These are phyloP conservation scores for Euleptes europaea DNA, from an alignment of 2,113 vertebrate species.

Conservation along the genomic window DNA sequence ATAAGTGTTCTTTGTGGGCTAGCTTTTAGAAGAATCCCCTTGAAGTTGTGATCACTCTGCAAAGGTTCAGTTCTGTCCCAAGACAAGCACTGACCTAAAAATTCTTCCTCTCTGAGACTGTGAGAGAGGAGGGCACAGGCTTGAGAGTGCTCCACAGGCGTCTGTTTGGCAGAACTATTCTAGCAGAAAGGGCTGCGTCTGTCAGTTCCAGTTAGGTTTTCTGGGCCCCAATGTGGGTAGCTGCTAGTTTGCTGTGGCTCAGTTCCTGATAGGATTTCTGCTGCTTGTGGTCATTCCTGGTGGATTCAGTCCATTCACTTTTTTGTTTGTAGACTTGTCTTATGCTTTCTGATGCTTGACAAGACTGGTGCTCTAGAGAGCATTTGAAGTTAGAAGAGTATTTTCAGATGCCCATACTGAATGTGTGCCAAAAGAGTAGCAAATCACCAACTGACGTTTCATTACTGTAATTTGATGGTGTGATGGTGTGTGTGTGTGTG, in stretches of 20 bases:
- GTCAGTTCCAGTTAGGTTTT: neutral
- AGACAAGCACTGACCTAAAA: neutral
- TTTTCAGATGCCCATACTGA: constrained; percentile 1
- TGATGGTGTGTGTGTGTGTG: neutral
- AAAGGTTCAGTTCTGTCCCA: neutral
- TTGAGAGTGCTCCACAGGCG: neutral
- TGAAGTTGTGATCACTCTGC: neutral
- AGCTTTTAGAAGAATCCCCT: neutral
- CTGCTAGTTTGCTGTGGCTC: neutral
- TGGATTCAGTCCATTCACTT: neutral
- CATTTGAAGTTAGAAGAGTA: neutral
- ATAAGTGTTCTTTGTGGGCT: neutral
- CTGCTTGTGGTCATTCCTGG: neutral
- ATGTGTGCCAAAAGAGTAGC: constrained; percentile 1
- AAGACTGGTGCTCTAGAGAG: neutral
- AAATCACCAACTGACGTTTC: constrained; percentile 9
- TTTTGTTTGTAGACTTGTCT: neutral
- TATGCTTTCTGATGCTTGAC: neutral
- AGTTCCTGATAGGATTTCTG: neutral
- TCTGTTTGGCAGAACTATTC: neutral
- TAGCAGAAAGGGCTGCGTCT: neutral
- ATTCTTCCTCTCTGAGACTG: neutral
- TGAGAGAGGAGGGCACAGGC: neutral
- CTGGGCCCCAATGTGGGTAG: neutral
- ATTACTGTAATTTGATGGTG: neutral